Percentiles rank a stretch among this genome's conserved stretches.
Evolutionary conservation across 2,888 invertebrate species (phyloP).

Genomic region (Ectropis crepuscularia): DNA sequence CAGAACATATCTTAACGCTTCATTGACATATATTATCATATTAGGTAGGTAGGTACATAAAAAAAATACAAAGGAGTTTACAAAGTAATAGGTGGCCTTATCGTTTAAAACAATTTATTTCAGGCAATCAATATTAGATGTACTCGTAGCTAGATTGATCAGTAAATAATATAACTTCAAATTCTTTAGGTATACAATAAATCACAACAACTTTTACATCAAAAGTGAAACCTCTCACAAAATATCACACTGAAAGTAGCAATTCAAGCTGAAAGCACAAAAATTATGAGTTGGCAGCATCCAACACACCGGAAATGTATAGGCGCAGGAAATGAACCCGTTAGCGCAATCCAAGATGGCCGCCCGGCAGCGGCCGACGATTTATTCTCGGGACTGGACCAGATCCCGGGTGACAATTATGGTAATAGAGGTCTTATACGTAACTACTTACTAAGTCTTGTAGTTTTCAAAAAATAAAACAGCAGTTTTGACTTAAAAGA

Average conservation of each 20-base stretch:
- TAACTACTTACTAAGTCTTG: conserved; percentile 9
- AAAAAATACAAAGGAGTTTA: too few species aligned
- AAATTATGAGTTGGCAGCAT: conserved; percentile 77
- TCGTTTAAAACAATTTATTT: too few species aligned
- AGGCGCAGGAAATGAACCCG: conserved; percentile 84
- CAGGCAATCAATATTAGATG: too few species aligned
- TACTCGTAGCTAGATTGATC: too few species aligned
- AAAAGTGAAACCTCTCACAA: conserved; percentile 2
- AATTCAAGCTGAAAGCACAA: conserved; percentile 49
- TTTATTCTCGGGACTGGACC: conserved; percentile 70
- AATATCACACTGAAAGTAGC: conserved; percentile 31
- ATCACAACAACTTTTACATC: background rate
- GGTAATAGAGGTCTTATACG: conserved; percentile 38
- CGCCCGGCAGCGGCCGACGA: conserved; percentile 64
- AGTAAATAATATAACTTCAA: too few species aligned
- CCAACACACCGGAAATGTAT: conserved; percentile 78
- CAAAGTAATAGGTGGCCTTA: too few species aligned
- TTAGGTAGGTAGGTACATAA: too few species aligned
- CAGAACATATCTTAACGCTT: too few species aligned
- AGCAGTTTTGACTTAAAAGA: too few species aligned
- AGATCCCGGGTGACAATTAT: conserved; percentile 54
- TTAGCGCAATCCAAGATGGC: conserved; percentile 82
- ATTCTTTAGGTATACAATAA: too few species aligned
- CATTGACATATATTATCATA: too few species aligned
- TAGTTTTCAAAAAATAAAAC: too few species aligned